A percentile compares a stretch with the other conserved stretches of the same genome.
phyloP scores from a whole-genome alignment of 2,113 vertebrate genomes.

The Alectura lathami region DNA sequence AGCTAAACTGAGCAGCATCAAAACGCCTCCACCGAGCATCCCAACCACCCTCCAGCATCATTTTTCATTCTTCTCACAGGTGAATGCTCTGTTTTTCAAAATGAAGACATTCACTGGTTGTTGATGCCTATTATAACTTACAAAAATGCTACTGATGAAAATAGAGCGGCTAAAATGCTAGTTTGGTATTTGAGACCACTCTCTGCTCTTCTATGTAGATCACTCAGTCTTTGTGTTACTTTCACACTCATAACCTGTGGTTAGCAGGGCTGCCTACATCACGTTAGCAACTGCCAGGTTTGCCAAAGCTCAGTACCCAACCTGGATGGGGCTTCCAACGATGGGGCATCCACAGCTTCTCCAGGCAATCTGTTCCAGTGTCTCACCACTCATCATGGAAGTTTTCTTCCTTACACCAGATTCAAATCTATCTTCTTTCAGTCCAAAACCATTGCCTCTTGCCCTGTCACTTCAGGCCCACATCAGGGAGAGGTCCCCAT shows the following conservation, averaged over 20 bases:
- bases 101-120: background rate
- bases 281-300: fast-evolving
- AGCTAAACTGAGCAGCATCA: background rate
- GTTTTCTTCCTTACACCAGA: background rate
- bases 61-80: background rate
- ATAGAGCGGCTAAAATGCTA: background rate
- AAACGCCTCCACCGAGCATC: background rate
- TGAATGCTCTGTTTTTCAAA: background rate
- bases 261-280: background rate
- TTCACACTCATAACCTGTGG: background rate
- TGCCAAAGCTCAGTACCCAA: background rate
- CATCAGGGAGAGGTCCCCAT: background rate
- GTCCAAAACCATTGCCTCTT: background rate
- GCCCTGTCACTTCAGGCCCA: background rate
- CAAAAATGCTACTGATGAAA: background rate
- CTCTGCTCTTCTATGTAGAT: background rate
- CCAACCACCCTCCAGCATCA: background rate
- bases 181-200: background rate
- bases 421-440: background rate
- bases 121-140: background rate
- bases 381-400: background rate
- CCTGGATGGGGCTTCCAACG: background rate
- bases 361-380: background rate
- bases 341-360: background rate
- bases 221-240: background rate